Evolutionary conservation across 2,888 invertebrate genomes (phyloP).

Genomic region (Lingula anatina): DNA sequence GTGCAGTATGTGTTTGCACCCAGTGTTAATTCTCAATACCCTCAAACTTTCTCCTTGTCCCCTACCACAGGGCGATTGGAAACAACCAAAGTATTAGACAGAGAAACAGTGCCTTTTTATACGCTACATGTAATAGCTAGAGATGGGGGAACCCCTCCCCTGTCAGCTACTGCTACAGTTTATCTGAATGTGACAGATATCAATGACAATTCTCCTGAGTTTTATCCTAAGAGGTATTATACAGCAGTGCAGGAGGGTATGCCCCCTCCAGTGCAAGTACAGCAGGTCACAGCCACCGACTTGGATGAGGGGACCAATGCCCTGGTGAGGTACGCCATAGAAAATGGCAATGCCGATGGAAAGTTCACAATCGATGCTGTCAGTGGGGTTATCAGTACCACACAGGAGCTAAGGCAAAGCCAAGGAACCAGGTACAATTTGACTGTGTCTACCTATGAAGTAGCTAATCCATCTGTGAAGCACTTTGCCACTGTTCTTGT

Average conservation of each 20-base stretch:
- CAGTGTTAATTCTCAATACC: slow-evolving; percentile 76
- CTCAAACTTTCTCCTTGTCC: slow-evolving; percentile 86
- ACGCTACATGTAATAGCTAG: slow-evolving; percentile 79
- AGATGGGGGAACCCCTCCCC: slow-evolving; percentile 82
- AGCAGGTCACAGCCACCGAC: slow-evolving; percentile 77
- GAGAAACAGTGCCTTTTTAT: slow-evolving; percentile 64
- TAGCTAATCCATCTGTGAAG: slow-evolving; percentile 11
- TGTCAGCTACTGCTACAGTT: slow-evolving; percentile 85
- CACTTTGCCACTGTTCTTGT: slow-evolving; percentile 25
- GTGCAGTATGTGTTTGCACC: slow-evolving; percentile 62
- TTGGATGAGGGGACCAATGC: slow-evolving; percentile 85
- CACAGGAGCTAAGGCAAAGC: slow-evolving; percentile 75
- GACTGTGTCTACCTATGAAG: slow-evolving; percentile 66
- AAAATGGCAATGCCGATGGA: slow-evolving; percentile 56
- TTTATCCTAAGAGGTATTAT: slow-evolving; percentile 85
- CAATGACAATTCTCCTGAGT: slow-evolving; percentile 87
- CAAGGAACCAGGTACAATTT: slow-evolving; percentile 70
- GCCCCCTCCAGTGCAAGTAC: slow-evolving; percentile 62
- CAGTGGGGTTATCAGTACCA: slow-evolving; percentile 74
- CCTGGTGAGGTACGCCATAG: slow-evolving; percentile 57
- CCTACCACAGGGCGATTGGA: slow-evolving; percentile 80
- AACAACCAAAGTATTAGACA: slow-evolving; percentile 69
- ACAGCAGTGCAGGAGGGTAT: slow-evolving; percentile 64
- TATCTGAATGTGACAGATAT: slow-evolving; percentile 75
- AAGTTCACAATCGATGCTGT: slow-evolving; percentile 71